Evolutionary conservation across 1,140 invertebrate species (phyloP), one percentile per base, ranked within the genome.

Genomic region (Adoxophyes honmai): DNA sequence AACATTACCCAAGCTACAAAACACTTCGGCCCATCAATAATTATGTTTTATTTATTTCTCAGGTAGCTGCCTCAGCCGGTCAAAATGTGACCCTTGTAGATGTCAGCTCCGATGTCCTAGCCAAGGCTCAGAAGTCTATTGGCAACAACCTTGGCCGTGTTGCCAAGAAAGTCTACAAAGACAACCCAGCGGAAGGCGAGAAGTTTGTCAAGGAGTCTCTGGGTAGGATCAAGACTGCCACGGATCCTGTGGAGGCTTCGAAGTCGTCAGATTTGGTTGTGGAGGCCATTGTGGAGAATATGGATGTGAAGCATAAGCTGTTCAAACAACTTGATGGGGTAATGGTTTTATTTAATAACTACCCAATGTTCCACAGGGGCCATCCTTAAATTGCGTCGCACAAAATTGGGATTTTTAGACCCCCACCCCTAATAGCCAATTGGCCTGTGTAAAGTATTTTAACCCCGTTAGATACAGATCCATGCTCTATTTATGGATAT

Each of bases 251-350:
- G 1, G 89, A 89, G 37, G 90, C 92, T 53, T 92, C 94, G 0
- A 91, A 92, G 72, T 82, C 91, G 38, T 84, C 94, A 11, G 95
- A 97, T 86, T 80, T 98, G 11, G 94, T 98, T 9, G 91, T 97
- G 21, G 96, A 98, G 89, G 96, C 96, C 5, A 96, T 97, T 78
- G 92, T 97, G 56, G 96, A 98, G 78, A 97, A 96, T 75, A 83
- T 97, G 35, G 91, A 93, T 37, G 75, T 94, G 0, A 98, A 98
- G 76, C 93, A 95, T 67, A 92, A 96, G 64, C 82, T 98, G 0
- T 98, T 97, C 74, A 86, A 91, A 44, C 78, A 86, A 52, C 83
- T 93, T 33, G 93, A 94, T 81, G 72, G 68, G 52, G 90, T 91
- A 79, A 78, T 71, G 76, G 48, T 55, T 34, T 51, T n/a, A 60